Evolutionary conservation across 2,888 invertebrate species (phyloP).

Genomic region (Mesorhabditis sp.): DNA sequence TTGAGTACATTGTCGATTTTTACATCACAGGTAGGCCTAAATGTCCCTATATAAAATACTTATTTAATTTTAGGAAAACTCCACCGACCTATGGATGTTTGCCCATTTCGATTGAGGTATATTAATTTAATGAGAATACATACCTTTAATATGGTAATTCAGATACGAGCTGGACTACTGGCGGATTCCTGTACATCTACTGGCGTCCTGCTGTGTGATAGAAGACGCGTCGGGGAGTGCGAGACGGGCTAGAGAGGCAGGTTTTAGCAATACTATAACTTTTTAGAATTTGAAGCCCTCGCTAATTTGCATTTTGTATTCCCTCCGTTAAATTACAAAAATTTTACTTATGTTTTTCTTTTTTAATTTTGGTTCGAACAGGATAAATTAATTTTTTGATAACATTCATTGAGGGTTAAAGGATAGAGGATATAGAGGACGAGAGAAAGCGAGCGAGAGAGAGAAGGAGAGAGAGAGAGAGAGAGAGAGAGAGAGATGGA

Average conservation of each 20-base stretch:
- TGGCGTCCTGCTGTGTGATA: conserved; percentile 39
- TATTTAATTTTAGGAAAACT: conserved; percentile 33
- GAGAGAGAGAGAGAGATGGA: too few species aligned
- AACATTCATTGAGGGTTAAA: not conserved
- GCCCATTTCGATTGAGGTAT: conserved; percentile 44
- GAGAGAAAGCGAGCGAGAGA: not conserved
- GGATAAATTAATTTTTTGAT: conserved; percentile 22
- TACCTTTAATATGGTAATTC: too few species aligned
- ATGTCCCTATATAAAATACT: not conserved
- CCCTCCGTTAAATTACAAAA: not conserved
- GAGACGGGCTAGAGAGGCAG: not conserved
- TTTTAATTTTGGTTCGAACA: not conserved
- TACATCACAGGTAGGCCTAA: conserved; percentile 37
- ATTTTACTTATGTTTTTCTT: not conserved
- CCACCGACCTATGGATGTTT: conserved; percentile 55
- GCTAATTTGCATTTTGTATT: not conserved
- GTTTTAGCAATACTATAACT: not conserved
- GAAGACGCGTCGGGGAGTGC: conserved; percentile 20
- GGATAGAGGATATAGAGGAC: not conserved
- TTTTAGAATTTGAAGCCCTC: not conserved
- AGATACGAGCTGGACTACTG: conserved; percentile 53
- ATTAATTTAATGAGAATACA: too few species aligned
- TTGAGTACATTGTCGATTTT: conserved; percentile 51
- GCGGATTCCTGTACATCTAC: conserved; percentile 41
- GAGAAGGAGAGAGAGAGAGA: too few species aligned